These are phyloP conservation scores for Drosophila yooni DNA, from an alignment of 2,888 invertebrate species.

Conservation along the genomic window DNA sequence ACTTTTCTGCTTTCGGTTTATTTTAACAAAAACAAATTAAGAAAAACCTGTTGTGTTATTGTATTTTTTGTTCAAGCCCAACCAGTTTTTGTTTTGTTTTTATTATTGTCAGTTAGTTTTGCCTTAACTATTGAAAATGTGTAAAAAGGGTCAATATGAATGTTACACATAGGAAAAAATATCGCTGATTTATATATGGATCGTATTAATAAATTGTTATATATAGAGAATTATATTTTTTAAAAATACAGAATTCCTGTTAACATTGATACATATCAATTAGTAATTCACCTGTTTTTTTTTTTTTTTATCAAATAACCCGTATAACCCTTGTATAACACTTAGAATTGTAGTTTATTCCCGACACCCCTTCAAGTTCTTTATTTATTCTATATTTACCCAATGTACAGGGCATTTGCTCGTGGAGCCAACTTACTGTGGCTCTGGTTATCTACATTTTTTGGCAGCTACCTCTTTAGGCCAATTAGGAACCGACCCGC, in stretches of 20 bases:
- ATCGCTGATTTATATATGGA: not conserved
- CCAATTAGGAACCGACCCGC: conserved; percentile 22
- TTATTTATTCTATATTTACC: not conserved
- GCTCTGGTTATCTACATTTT: conserved; percentile 20
- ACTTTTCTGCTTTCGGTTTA: conserved; percentile 33
- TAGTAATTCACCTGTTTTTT: not conserved
- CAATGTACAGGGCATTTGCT: conserved; percentile 6
- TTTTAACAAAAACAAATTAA: conserved; percentile 49
- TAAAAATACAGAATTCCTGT: too few species aligned
- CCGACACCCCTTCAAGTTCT: not conserved
- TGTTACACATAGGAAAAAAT: not conserved
- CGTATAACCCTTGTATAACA: not conserved
- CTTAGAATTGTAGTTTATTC: not conserved
- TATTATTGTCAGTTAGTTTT: conserved; percentile 48
- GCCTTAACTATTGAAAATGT: not conserved
- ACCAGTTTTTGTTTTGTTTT: conserved; percentile 46
- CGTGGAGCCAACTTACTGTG: not conserved
- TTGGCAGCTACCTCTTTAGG: not conserved
- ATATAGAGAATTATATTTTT: too few species aligned
- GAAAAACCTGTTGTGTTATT: conserved; percentile 60
- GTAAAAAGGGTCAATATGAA: too few species aligned
- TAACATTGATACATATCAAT: not conserved
- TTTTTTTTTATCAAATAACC: not conserved
- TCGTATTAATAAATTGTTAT: not conserved
- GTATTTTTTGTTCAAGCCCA: conserved; percentile 4